Evolutionary conservation across 2,797 vertebrate genomes (phyloP), one percentile per base, ranked within the genome.

Genomic region (Eospalax fontanierii): DNA sequence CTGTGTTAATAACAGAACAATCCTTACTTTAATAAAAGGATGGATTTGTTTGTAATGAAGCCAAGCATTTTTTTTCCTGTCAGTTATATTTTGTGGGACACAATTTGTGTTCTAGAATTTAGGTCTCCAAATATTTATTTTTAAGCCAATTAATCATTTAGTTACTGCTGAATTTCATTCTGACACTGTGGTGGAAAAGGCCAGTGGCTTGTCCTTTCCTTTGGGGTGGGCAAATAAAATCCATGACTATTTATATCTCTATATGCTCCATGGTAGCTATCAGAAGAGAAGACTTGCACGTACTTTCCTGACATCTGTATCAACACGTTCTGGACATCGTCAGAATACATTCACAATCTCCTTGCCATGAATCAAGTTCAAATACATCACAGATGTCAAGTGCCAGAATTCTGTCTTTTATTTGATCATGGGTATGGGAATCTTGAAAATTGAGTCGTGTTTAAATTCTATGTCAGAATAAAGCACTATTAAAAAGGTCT

Each of bases 211-310:
- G 84, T 21, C 30, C 24, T 26, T 71, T 71, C n/a, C 94, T 98
- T 98, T 94, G 93, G 98, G 97, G 98, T 97, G 97, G 98, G 98
- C 98, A 98, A 98, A 98, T 98, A 98, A 98, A 96, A 98, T 98
- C 98, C 98, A 98, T 93, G 97, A 90, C 97, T 96, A 82, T 54
- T 4, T 24, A 50, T 61, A 26, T 24, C 50, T 12, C 50, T 96
- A 97, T 98, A 97, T 97, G 95, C 96, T 97, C 94, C 93, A 87
- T 96, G 50, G 61, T 89, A 96, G 91, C 95, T 98, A 97, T 97
- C 96, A 97, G 94, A 87, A 97, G 94, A 94, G 79, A 97, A 98
- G 95, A 12, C 85, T 97, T 96, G 97, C 95, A 96, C 65, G 78
- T 95, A 89, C 97, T 98, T 98, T 96, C 96, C 93, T 93, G 96